A percentile compares a stretch with the other conserved stretches of the same genome.
Evolutionary conservation across 2,797 vertebrate species (phyloP).

Genomic region (Megalops cyprinoides): DNA sequence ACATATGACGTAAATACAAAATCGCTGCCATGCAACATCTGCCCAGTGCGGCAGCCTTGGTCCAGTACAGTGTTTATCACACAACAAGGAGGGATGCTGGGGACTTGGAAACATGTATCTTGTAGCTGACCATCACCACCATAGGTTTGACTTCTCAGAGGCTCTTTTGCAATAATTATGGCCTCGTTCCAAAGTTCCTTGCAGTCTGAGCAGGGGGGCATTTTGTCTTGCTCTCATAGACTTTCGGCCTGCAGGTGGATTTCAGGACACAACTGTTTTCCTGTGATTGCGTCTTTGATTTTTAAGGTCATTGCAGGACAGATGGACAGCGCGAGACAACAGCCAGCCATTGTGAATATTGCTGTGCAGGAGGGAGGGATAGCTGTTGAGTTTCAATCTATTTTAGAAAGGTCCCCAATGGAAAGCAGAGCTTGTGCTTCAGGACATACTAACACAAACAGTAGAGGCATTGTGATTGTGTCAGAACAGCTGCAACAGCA

Average conservation of each 20-base stretch:
- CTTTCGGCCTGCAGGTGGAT: constrained; percentile 34
- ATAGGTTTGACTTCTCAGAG: too few species aligned
- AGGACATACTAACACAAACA: constrained; percentile 70
- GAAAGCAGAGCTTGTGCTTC: constrained; percentile 61
- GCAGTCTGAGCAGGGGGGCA: not conserved
- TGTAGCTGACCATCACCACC: too few species aligned
- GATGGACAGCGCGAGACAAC: constrained; percentile 52
- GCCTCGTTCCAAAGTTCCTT: not conserved
- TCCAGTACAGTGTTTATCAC: too few species aligned
- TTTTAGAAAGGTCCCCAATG: constrained; percentile 63
- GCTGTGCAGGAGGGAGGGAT: constrained; percentile 56
- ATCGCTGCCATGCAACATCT: too few species aligned
- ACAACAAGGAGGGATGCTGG: too few species aligned
- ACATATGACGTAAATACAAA: constrained; percentile 8
- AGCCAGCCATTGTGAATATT: constrained; percentile 50
- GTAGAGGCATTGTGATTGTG: constrained; percentile 71
- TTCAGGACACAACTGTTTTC: constrained; percentile 36
- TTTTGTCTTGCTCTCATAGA: not conserved
- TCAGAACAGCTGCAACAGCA: constrained; percentile 73
- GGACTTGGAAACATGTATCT: too few species aligned
- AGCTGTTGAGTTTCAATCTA: constrained; percentile 31
- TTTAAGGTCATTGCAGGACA: constrained; percentile 52
- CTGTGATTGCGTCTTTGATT: constrained; percentile 46
- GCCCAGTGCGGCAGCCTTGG: too few species aligned
- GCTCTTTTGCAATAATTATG: too few species aligned